These are phyloP conservation scores for Polypterus bichir DNA, from an alignment of 2,113 vertebrate species.

Conservation along the genomic window DNA sequence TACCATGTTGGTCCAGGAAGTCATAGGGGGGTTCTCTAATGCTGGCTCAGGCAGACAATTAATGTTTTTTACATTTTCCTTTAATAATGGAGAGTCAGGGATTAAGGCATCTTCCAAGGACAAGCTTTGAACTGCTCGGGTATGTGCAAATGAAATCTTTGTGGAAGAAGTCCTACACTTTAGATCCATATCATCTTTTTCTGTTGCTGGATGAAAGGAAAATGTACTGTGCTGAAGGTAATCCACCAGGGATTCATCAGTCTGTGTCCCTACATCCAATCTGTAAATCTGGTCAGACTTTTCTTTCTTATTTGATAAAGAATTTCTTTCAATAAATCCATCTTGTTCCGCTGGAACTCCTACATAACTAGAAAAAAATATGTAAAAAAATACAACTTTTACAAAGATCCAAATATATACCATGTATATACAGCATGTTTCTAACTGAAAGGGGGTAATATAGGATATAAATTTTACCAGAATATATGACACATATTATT, in stretches of 20 bases:
- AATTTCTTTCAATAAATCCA: neutral
- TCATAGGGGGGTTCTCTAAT: slow-evolving; percentile 26
- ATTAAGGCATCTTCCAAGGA: slow-evolving; percentile 42
- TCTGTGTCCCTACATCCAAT: slow-evolving; percentile 45
- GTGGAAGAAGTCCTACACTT: slow-evolving; percentile 5
- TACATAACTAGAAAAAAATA: slow-evolving; percentile 6
- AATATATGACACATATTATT: too few species aligned
- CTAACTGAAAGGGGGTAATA: too few species aligned
- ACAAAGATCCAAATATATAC: slow-evolving; percentile 1
- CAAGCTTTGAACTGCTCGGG: slow-evolving; percentile 28
- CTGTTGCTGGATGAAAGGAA: neutral
- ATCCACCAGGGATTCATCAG: slow-evolving; percentile 24
- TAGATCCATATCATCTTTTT: neutral
- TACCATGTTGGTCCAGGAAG: slow-evolving; percentile 32
- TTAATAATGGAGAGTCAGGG: slow-evolving; percentile 7
- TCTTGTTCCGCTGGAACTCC: neutral
- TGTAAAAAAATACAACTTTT: neutral
- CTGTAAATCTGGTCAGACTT: slow-evolving; percentile 9
- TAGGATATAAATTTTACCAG: too few species aligned
- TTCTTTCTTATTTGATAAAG: slow-evolving; percentile 31
- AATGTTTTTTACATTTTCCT: slow-evolving; percentile 32
- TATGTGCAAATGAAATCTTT: slow-evolving; percentile 19
- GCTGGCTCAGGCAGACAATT: slow-evolving; percentile 5
- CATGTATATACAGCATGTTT: neutral
- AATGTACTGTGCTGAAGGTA: neutral